Evolutionary conservation across 1,140 invertebrate species (phyloP).

Genomic region (Homalodisca vitripennis): DNA sequence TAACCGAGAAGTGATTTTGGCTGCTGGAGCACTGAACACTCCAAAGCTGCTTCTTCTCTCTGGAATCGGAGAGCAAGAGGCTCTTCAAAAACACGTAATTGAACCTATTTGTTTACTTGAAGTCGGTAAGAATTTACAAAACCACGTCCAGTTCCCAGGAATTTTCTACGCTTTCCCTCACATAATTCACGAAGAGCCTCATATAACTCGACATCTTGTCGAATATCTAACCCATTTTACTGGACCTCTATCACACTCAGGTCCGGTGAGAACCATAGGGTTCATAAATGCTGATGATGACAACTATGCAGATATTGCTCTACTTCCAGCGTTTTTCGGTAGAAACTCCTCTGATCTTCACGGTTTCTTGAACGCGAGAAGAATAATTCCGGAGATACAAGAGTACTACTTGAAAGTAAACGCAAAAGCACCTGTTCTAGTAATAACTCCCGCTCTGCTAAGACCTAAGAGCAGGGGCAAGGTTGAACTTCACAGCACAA

Average conservation of each 20-base stretch:
- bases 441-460: neutral
- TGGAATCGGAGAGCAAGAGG: slow-evolving; percentile 51
- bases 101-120: slow-evolving; percentile 30
- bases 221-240: slow-evolving; percentile 18
- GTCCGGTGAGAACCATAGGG: neutral
- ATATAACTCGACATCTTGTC: slow-evolving; percentile 5
- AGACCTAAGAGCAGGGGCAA: slow-evolving; percentile 1
- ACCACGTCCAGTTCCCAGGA: slow-evolving; percentile 44
- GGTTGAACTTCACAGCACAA: slow-evolving; percentile 17
- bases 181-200: neutral
- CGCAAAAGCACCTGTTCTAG: neutral
- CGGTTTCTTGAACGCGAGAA: neutral
- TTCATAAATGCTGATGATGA: slow-evolving; percentile 22
- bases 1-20: slow-evolving; percentile 51
- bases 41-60: slow-evolving; percentile 52
- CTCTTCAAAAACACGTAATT: slow-evolving; percentile 45
- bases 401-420: slow-evolving; percentile 24
- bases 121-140: slow-evolving; percentile 53
- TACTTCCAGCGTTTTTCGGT: slow-evolving; percentile 4
- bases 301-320: slow-evolving; percentile 32
- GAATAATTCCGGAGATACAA: slow-evolving; percentile 9
- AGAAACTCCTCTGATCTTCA: slow-evolving; percentile 52
- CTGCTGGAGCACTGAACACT: slow-evolving; percentile 46
- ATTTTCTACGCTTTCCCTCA: neutral
- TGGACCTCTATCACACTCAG: slow-evolving; percentile 12